Base-by-base conservation (phyloP, 1,140 invertebrate species). In the Steinernema feltiae region DNA sequence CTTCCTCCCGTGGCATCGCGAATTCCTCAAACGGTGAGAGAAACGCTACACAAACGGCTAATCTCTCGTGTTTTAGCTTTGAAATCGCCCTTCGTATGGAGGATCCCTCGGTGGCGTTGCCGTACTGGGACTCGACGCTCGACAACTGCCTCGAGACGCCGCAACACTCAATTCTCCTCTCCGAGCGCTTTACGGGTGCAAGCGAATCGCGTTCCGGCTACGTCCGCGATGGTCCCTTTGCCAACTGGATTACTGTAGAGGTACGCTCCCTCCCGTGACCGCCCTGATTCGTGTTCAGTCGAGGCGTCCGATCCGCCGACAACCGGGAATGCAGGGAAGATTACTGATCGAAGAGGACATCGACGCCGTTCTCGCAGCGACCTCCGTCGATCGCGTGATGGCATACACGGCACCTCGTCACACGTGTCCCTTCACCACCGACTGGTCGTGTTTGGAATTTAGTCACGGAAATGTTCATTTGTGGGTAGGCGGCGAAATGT, bases 161-260 rank as follows among this genome's bases (percentile, higher is more conserved):
- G 0, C 69, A 69, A 31, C 75, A 82, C 30, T 79, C 81, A 15
- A 70, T 79, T 48, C 48, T 82, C 35, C 82, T 32, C 48, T 69
- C 69, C 17, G 21, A 74, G 30, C 53, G 77, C 24, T 76, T 76
- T 18, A 29, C 75, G 32, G 80, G 80, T 21, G 71, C 32, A 18
- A 73, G 1, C 2, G 80, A 81, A 30, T 75, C 79, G 0, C 41
- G 82, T 53, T 63, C 53, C 24, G 86, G 85, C 7, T 74, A 77
- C 27, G 85, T 87, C 0, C 76, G 46, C 18, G 72, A 69, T 21
- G 86, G 86, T 18, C 83, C 83, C 15, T 86, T 80, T 46, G 21
- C 32, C n/a, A 73, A 30, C 46, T 81, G 78, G 79, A 24, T 1
- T 17, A 92, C 92, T 70, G 91, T 78, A n/a, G 77, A 77, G 31